A percentile compares a stretch with the other conserved stretches of the same genome.
Evolutionary conservation across 2,113 vertebrate species (phyloP).

Genomic region (Erythrocercus mccallii): DNA sequence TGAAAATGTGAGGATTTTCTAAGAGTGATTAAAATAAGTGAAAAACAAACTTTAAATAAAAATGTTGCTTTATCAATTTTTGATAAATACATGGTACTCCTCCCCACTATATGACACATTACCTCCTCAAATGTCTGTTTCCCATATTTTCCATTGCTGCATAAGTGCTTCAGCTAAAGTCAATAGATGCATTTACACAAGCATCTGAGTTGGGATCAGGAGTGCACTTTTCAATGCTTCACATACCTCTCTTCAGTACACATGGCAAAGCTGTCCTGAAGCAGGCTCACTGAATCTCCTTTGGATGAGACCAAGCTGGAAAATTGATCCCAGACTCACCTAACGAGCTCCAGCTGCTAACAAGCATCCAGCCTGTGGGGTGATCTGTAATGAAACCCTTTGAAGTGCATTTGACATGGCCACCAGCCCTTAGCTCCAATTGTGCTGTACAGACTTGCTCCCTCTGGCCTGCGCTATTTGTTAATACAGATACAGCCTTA

Average conservation of each 20-base stretch:
- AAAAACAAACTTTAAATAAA: neutral
- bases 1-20: neutral
- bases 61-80: neutral
- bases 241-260: neutral
- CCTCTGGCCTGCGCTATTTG: neutral
- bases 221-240: neutral
- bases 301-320: neutral
- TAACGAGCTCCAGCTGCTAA: neutral
- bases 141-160: neutral
- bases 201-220: neutral
- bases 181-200: neutral
- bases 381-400: neutral
- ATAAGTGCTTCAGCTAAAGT: neutral
- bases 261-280: neutral
- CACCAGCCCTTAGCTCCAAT: neutral
- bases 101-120: neutral
- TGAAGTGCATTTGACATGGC: neutral
- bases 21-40: neutral
- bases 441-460: neutral
- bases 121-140: neutral
- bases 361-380: neutral
- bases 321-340: neutral
- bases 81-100: neutral
- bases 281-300: neutral
- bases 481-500: neutral